These are phyloP conservation scores for Thamnaconus septentrionalis DNA, from an alignment of 2,113 vertebrate genomes.

Conservation along the genomic window DNA sequence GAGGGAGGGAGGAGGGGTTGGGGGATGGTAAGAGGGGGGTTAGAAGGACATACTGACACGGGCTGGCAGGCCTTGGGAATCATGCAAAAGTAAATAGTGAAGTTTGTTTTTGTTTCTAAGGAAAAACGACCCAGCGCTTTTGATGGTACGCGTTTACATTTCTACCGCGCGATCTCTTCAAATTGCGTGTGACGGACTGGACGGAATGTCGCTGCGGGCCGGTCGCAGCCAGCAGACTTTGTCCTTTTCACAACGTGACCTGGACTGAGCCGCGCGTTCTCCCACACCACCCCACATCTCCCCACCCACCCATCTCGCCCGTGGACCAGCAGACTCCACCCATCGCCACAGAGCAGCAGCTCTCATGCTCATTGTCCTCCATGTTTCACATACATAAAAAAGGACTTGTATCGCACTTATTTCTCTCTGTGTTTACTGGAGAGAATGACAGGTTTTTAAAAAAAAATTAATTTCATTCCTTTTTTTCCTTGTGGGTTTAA, in stretches of 20 bases:
- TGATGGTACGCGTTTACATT: conserved; percentile 22
- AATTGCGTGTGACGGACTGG: conserved; percentile 14
- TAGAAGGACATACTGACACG: no score
- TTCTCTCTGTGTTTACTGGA: no score
- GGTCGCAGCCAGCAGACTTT: conserved; percentile 35
- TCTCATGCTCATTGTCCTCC: conserved; percentile 17
- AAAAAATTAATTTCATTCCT: no score
- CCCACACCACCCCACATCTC: no score
- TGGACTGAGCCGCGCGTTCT: conserved; percentile 8
- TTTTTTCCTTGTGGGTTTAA: no score
- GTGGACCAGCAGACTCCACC: conserved; percentile 32
- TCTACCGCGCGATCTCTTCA: background rate
- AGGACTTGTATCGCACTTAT: no score
- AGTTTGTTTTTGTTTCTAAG: conserved; percentile 16
- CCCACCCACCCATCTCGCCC: conserved; percentile 10
- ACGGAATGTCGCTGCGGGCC: conserved; percentile 21
- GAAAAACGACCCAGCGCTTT: conserved; percentile 8
- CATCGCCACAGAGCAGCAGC: conserved; percentile 7
- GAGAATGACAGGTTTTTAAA: no score
- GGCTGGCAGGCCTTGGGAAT: background rate
- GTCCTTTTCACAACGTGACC: conserved; percentile 53
- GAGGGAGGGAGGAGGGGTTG: background rate
- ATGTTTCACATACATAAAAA: background rate
- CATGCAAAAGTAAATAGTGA: conserved; percentile 41
- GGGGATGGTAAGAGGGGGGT: background rate